These are phyloP conservation scores for Columba guinea DNA, from an alignment of 2,797 vertebrate genomes.

Conservation along the genomic window DNA sequence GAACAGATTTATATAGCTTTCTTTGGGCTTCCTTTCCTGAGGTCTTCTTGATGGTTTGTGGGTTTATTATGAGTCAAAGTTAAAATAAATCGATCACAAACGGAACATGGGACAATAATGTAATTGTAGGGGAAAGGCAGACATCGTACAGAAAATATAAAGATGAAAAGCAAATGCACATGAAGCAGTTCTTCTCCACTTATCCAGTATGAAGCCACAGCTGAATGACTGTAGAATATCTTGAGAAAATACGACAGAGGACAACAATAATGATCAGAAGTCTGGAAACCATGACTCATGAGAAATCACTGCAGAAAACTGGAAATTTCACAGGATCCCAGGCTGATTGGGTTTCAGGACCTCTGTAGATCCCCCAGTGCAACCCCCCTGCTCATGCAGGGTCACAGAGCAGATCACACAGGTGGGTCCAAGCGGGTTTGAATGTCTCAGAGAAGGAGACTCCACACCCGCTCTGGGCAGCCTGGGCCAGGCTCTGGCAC, in stretches of 20 bases:
- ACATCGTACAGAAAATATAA: background rate
- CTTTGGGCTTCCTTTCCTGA: background rate
- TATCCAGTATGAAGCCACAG: background rate
- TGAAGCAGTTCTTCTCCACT: background rate
- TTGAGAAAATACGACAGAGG: background rate
- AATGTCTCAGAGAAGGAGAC: no score
- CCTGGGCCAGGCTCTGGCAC: no score
- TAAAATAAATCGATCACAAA: background rate
- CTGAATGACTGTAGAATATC: fast-evolving
- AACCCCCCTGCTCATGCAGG: no score
- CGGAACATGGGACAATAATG: background rate
- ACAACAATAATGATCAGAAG: background rate
- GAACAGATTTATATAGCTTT: background rate
- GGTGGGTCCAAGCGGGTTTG: no score
- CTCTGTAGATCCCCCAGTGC: no score
- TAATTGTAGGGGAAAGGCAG: background rate
- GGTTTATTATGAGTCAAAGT: background rate
- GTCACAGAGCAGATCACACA: no score
- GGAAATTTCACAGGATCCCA: no score
- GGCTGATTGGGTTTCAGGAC: no score
- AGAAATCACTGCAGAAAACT: background rate
- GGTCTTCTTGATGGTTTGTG: background rate
- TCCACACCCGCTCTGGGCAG: no score
- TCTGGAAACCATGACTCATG: background rate
- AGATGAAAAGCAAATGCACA: background rate